These are phyloP conservation scores for Polyommatus icarus DNA, from an alignment of 2,888 invertebrate species.

Conservation along the genomic window DNA sequence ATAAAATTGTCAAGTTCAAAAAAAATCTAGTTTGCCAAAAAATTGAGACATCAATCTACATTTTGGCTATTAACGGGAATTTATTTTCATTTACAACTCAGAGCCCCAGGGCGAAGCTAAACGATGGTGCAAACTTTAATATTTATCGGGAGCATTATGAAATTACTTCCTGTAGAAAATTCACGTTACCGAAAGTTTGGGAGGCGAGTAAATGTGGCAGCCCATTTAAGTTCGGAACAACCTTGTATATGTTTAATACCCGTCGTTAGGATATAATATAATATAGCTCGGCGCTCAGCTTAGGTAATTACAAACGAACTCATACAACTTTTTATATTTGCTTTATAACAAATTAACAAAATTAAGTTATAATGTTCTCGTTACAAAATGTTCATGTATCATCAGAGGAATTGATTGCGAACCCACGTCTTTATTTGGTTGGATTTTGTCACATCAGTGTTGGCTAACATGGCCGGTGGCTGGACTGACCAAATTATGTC, in stretches of 20 bases:
- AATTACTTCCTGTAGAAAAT: conserved; percentile 35
- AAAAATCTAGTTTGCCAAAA: neutral
- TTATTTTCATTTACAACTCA: neutral
- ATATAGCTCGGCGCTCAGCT: conserved; percentile 17
- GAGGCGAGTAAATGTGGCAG: conserved; percentile 42
- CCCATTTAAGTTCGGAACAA: conserved; percentile 48
- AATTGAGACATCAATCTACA: neutral
- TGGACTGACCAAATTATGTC: no score
- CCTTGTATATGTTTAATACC: conserved; percentile 31
- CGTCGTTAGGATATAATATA: conserved; percentile 27
- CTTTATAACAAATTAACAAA: neutral
- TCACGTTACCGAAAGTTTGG: conserved; percentile 38
- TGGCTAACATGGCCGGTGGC: no score
- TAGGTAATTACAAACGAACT: conserved; percentile 8
- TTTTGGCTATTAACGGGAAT: neutral
- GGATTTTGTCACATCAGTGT: no score
- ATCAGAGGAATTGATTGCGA: neutral
- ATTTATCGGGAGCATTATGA: conserved; percentile 37
- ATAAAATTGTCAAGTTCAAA: neutral
- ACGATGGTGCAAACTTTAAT: conserved; percentile 28
- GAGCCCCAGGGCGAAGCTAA: neutral
- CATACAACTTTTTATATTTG: conserved; percentile 15
- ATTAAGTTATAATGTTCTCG: neutral
- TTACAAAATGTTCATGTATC: neutral
- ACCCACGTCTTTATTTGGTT: no score